phyloP scores from a whole-genome alignment of 2,888 invertebrate genomes.

The Trachelus troglodyta region DNA sequence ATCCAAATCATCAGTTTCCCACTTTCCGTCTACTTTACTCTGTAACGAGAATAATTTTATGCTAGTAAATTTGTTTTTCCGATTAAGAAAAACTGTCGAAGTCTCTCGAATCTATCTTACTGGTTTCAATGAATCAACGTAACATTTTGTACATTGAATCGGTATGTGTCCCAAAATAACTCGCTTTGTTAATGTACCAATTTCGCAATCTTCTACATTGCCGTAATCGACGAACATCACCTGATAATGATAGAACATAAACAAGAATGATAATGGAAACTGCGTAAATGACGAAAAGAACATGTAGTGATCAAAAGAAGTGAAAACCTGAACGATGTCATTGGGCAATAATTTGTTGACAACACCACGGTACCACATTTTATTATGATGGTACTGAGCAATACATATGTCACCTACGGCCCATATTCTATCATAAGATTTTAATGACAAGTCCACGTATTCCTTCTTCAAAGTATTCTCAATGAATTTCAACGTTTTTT shows the following conservation, averaged over 20 bases:
- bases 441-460: slow-evolving; percentile 66
- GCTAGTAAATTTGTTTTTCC: background rate
- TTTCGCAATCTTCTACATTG: slow-evolving; percentile 75
- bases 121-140: slow-evolving; percentile 69
- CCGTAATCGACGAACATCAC: slow-evolving; percentile 87
- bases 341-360: slow-evolving; percentile 68
- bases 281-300: slow-evolving; percentile 5
- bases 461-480: slow-evolving; percentile 67
- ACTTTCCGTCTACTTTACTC: slow-evolving; percentile 56
- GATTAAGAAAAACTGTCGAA: slow-evolving; percentile 3
- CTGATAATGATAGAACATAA: slow-evolving; percentile 39
- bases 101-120: slow-evolving; percentile 49
- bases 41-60: slow-evolving; percentile 18
- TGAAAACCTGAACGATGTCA: slow-evolving; percentile 64
- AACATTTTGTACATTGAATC: slow-evolving; percentile 73
- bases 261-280: background rate
- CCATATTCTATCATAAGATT: slow-evolving; percentile 71
- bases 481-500: slow-evolving; percentile 66
- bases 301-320: background rate
- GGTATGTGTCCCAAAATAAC: slow-evolving; percentile 76
- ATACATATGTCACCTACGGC: slow-evolving; percentile 75
- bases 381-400: slow-evolving; percentile 75
- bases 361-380: slow-evolving; percentile 78
- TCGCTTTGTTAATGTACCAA: slow-evolving; percentile 72
- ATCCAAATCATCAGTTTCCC: slow-evolving; percentile 71